A percentile compares a stretch with the other conserved stretches of the same genome.
Evolutionary conservation across 2,797 vertebrate species (phyloP).

Genomic region (Syngnathus acus): DNA sequence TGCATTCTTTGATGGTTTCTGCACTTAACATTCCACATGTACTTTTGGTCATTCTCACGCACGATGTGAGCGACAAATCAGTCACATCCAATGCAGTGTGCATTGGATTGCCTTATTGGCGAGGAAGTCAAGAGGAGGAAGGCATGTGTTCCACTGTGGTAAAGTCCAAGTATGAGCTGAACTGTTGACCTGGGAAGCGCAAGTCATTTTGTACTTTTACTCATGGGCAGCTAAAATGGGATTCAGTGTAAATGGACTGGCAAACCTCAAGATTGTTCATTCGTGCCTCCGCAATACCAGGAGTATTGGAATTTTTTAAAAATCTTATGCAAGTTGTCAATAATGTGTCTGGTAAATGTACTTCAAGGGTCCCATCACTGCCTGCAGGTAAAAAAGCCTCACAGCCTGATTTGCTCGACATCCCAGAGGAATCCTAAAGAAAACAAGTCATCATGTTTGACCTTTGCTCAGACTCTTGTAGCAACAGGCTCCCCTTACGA

Average conservation of each 20-base stretch:
- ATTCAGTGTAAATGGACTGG: neutral
- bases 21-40: slow-evolving; percentile 63
- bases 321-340: neutral
- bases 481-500: slow-evolving; percentile 71
- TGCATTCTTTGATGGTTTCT: slow-evolving; percentile 59
- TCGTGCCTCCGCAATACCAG: neutral
- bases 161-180: slow-evolving; percentile 35
- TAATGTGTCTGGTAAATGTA: neutral
- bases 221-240: neutral
- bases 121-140: slow-evolving; percentile 33
- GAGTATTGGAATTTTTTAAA: neutral
- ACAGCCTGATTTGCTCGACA: slow-evolving; percentile 46
- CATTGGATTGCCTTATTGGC: slow-evolving; percentile 31
- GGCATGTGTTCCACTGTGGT: slow-evolving; percentile 32
- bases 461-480: slow-evolving; percentile 74
- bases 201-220: slow-evolving; percentile 6
- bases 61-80: slow-evolving; percentile 41
- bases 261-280: neutral
- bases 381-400: slow-evolving; percentile 54
- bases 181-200: slow-evolving; percentile 27
- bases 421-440: slow-evolving; percentile 58
- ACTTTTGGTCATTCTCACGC: slow-evolving; percentile 44
- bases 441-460: slow-evolving; percentile 73
- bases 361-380: slow-evolving; percentile 50
- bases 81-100: slow-evolving; percentile 31